Conservation (phyloP, 2,797 vertebrate genomes). For the Fratercula arctica region DNA sequence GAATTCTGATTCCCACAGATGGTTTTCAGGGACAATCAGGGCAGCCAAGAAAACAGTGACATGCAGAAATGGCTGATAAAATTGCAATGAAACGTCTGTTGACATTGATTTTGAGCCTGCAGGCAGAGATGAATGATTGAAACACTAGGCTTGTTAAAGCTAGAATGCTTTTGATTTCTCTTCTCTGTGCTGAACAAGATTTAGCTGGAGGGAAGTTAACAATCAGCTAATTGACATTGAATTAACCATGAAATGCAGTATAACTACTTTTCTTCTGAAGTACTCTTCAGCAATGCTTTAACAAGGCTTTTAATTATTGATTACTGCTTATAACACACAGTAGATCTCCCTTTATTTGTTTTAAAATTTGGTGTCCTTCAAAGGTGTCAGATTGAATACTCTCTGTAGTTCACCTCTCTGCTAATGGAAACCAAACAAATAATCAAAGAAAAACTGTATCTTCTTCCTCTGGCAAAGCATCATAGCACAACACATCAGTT, state of each 20-base stretch:
- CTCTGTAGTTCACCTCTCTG: not conserved
- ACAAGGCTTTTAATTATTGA: constrained; percentile 84
- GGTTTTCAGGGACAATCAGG: constrained; percentile 57
- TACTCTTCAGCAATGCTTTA: constrained; percentile 78
- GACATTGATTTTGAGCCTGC: constrained; percentile 90
- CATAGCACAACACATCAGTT: not conserved
- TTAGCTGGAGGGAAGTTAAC: constrained; percentile 96
- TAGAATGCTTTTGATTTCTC: constrained; percentile 93
- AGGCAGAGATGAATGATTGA: constrained; percentile 97
- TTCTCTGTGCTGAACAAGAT: constrained; percentile 84
- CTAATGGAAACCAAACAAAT: not conserved
- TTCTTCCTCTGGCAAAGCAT: not conserved
- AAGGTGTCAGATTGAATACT: not conserved
- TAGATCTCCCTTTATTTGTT: constrained; percentile 76
- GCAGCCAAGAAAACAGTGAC: constrained; percentile 76
- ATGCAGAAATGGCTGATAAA: constrained; percentile 90
- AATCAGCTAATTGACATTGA: constrained; percentile 99
- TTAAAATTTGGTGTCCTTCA: constrained; percentile 75
- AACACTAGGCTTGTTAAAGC: constrained; percentile 92
- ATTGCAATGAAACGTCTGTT: constrained; percentile 95
- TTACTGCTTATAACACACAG: constrained; percentile 79
- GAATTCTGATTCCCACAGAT: not conserved
- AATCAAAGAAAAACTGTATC: not conserved
- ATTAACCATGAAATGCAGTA: constrained; percentile 98
- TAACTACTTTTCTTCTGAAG: constrained; percentile 87